Conservation (phyloP, 2,888 invertebrate genomes). For the Acanthosepion pharaonis region DNA sequence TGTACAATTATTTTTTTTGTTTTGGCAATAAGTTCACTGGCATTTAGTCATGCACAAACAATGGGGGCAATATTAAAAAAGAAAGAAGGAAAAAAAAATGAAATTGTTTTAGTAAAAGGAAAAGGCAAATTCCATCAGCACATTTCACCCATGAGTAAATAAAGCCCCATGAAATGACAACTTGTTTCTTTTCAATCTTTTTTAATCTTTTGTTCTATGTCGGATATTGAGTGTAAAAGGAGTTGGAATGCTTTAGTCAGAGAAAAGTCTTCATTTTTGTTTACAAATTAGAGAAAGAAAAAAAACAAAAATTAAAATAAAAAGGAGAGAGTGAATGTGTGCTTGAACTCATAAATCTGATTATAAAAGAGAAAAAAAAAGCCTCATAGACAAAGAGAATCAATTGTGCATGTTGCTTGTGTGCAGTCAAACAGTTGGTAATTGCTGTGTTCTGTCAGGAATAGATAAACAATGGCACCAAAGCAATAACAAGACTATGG, state of each 20-base stretch:
- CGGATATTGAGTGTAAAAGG: slow-evolving; percentile 33
- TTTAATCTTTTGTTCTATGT: not conserved
- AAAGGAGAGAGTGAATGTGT: not conserved
- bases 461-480: slow-evolving; percentile 33
- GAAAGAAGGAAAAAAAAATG: not conserved
- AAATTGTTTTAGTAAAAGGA: slow-evolving; percentile 16
- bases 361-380: not conserved
- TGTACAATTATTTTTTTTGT: not conserved
- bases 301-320: not conserved
- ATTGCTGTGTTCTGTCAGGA: slow-evolving; percentile 12
- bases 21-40: not conserved
- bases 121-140: slow-evolving; percentile 12
- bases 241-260: not conserved
- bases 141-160: slow-evolving; percentile 1
- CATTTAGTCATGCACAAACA: not conserved
- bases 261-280: not conserved
- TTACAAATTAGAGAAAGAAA: not conserved
- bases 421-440: slow-evolving; percentile 11
- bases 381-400: not conserved
- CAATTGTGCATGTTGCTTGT: slow-evolving; percentile 21
- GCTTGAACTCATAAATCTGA: not conserved
- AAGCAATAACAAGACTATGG: not conserved
- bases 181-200: not conserved
- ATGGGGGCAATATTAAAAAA: not conserved
- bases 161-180: not conserved